Base-by-base conservation (phyloP, 2,113 vertebrate species). In the Bombycilla garrulus region DNA sequence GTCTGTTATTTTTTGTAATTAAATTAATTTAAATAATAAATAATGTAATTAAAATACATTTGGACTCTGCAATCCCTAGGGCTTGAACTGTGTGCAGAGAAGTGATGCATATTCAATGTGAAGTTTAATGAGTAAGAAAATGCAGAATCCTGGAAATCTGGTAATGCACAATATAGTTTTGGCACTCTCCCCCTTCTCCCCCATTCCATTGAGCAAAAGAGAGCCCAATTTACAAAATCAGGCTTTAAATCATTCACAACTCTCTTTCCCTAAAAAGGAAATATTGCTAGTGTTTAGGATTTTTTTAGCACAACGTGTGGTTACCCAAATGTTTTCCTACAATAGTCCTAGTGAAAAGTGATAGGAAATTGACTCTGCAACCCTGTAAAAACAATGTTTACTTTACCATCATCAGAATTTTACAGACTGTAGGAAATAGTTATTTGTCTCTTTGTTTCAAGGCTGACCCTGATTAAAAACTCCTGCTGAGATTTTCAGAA, bases 1-100 rank as follows among this genome's bases (percentile, higher is more conserved):
- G 83, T 85, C 77, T 94, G 93, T 95, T 97, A 95, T 96, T 96
- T 94, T 96, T 97, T 89, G 92, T 97, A 97, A 97, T 97, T 96
- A 97, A 96, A 96, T 94, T 95, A 95, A 95, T 97, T 94, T 91
- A 86, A 93, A 97, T 93, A 96, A 88, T 94, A 97, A 95, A 96
- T 90, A 92, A 87, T 79, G 66, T 82, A 94, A 92, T 96, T 96
- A 95, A 94, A 95, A 92, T 87, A 90, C 71, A 81, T 93, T 97
- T 92, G 92, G 94, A 92, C 81, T 91, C 53, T 77, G 57, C 53
- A 77, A 20, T 91, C 95, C 86, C 95, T n/a, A 62, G 93, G 86
- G 86, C 47, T 92, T 74, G 45, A 95, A 67, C 72, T 74, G 36
- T 88, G 57, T 71, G 61, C 4, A 4, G 67, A 82, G 73, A 74